A percentile compares a stretch with the other conserved stretches of the same genome.
Evolutionary conservation across 37 sponge, comb jelly and placozoan genomes (phyloP).

Genomic region (Tethya wilhelma): DNA sequence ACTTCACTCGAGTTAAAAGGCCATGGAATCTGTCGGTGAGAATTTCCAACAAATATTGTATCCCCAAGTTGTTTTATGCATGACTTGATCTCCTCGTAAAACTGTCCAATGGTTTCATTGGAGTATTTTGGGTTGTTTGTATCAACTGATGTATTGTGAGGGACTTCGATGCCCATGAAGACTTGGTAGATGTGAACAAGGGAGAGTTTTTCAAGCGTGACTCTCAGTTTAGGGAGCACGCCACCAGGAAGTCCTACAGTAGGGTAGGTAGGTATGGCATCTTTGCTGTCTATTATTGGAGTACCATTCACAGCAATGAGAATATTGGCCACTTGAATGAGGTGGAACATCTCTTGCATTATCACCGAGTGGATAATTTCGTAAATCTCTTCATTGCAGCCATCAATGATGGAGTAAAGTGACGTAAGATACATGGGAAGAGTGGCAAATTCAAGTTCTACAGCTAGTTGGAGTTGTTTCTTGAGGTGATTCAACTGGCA

Average conservation of each 20-base stretch:
- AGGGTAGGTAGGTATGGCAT: conserved; percentile 32
- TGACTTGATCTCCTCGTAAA: conserved; percentile 51
- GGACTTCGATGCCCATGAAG: conserved; percentile 49
- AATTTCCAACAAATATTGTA: background rate
- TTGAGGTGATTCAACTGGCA: background rate
- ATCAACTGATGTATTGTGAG: conserved; percentile 2
- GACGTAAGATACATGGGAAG: conserved; percentile 60
- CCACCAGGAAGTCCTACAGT: conserved; percentile 32
- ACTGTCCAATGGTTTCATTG: conserved; percentile 55
- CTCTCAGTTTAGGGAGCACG: conserved; percentile 39
- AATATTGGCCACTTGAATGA: conserved; percentile 59
- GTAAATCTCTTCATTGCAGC: conserved; percentile 42
- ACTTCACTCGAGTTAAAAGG: conserved; percentile 20
- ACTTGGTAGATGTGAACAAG: conserved; percentile 38
- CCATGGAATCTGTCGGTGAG: conserved; percentile 18
- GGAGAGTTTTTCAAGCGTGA: conserved; percentile 32
- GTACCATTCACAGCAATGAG: conserved; percentile 49
- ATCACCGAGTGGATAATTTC: conserved; percentile 25
- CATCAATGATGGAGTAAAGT: conserved; percentile 51
- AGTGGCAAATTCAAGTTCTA: conserved; percentile 51
- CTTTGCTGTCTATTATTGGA: conserved; percentile 44
- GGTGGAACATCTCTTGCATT: conserved; percentile 69
- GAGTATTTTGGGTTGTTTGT: background rate
- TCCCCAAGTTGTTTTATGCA: conserved; percentile 26
- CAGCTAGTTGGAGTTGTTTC: conserved; percentile 28